A percentile compares a stretch with the other conserved stretches of the same genome.
These are phyloP conservation scores for Glaucidium brasilianum DNA, from an alignment of 2,113 vertebrate species.

Conservation along the genomic window DNA sequence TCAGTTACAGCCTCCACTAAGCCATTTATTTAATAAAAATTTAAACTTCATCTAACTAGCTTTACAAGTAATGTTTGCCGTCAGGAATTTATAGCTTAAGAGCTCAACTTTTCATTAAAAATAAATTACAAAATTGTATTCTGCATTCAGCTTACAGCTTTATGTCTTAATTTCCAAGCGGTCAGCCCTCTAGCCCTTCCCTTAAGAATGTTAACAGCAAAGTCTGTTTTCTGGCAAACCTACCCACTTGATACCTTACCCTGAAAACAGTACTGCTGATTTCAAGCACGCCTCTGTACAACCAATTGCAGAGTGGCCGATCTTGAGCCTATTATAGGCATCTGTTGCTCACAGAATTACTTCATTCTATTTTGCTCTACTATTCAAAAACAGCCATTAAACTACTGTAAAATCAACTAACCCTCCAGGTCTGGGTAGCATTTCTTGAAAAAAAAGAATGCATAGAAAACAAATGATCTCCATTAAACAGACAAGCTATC, in stretches of 20 bases:
- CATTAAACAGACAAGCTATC: neutral
- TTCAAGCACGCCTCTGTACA: neutral
- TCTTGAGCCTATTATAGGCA: neutral
- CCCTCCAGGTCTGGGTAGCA: neutral
- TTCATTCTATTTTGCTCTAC: conserved; percentile 13
- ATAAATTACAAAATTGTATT: neutral
- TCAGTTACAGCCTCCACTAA: neutral
- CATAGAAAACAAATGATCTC: neutral
- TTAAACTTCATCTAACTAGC: neutral
- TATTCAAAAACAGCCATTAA: conserved; percentile 27
- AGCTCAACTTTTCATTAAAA: conserved; percentile 9
- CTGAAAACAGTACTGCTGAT: neutral
- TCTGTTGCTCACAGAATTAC: conserved; percentile 35
- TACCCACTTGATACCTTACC: neutral
- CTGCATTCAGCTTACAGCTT: neutral
- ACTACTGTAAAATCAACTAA: conserved; percentile 55
- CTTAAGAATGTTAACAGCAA: neutral
- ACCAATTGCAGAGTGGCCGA: neutral
- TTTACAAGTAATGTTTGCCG: neutral
- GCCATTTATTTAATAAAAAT: neutral
- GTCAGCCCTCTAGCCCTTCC: neutral
- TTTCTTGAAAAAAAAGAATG: neutral
- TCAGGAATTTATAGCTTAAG: neutral
- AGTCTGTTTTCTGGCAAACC: neutral
- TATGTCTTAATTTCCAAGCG: neutral